Evolutionary conservation across 2,797 vertebrate species (phyloP).

Genomic region (Philypnodon macrostomus): DNA sequence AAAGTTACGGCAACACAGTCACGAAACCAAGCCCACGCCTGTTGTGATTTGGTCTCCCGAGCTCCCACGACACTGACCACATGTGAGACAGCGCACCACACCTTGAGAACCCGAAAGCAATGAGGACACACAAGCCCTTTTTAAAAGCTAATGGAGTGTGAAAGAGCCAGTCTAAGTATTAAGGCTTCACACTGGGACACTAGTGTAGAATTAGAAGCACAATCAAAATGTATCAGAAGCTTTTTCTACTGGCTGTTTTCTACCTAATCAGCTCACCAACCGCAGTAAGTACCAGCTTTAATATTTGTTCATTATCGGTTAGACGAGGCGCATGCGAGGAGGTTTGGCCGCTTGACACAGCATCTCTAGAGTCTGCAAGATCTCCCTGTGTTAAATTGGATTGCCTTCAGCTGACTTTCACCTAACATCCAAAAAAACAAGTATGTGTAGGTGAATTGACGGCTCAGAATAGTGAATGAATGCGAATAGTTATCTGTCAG

Average conservation of each 20-base stretch:
- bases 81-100: constrained; percentile 50
- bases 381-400: too few relatives aligned
- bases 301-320: neutral
- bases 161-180: constrained; percentile 8
- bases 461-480: too few relatives aligned
- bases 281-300: constrained; percentile 49
- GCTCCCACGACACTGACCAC: constrained; percentile 31
- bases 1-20: constrained; percentile 21
- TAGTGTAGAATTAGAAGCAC: constrained; percentile 9
- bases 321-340: neutral
- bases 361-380: too few relatives aligned
- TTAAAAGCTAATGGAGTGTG: constrained; percentile 51
- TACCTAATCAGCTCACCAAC: constrained; percentile 16
- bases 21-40: constrained; percentile 39
- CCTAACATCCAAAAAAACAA: too few relatives aligned
- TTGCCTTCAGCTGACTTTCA: too few relatives aligned
- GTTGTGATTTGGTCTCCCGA: constrained; percentile 31
- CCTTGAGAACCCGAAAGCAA: constrained; percentile 21
- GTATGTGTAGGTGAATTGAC: too few relatives aligned
- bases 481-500: too few relatives aligned
- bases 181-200: constrained; percentile 1
- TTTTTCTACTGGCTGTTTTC: constrained; percentile 39
- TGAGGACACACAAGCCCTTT: constrained; percentile 19
- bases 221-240: constrained; percentile 21
- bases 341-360: too few relatives aligned